Evolutionary conservation across 2,113 vertebrate genomes (phyloP), one percentile per base, ranked within the genome.

Genomic region (Rhodinocichla rosea): DNA sequence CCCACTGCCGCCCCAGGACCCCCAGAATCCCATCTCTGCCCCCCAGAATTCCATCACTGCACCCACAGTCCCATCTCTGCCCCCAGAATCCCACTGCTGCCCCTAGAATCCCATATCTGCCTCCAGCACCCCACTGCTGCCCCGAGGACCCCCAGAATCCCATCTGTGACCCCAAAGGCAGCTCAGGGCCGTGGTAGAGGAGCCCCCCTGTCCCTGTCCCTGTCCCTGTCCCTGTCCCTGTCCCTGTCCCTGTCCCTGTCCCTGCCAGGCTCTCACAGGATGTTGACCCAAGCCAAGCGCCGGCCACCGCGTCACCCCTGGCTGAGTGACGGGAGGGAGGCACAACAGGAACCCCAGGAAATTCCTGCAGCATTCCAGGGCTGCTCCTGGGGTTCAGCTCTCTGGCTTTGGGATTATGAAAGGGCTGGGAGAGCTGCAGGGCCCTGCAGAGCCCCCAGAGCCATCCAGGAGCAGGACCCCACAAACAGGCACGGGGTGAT

Each of bases 61-160:
- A 1, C 1, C 28, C 67, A 39, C 20, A 0, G 3, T 1, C 49
- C 68, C 11, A 32, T 2, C 3, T 3, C 17, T 24, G 22, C 7
- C 6, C 3, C 28, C 37, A 53, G 30, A 1, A 18, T 3, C 67
- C 26, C 24, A 21, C 0, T 2, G 2, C 27, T 11, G 14, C 37
- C 30, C n/a, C 67, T 15, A 21, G 35, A 1, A 49, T 3, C 13
- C 42, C 62, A 27, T 3, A n/a, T n/a, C 42, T 17, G 14, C 7
- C 6, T 7, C 37, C 42, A 45, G 19, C 3, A 6, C 0, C 24
- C 44, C 17, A 19, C 9, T 4, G 2, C 9, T 70, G 35, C 30
- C 14, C 23, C 50, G 11, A 27, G 26, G 26, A 7, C 37, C 30
- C n/a, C 67, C 19, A 21, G 35, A 1, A 49, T 3, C 13, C 42